Base-by-base conservation (phyloP, 2,888 invertebrate species). In the Gastracanthus pulcherrimus region DNA sequence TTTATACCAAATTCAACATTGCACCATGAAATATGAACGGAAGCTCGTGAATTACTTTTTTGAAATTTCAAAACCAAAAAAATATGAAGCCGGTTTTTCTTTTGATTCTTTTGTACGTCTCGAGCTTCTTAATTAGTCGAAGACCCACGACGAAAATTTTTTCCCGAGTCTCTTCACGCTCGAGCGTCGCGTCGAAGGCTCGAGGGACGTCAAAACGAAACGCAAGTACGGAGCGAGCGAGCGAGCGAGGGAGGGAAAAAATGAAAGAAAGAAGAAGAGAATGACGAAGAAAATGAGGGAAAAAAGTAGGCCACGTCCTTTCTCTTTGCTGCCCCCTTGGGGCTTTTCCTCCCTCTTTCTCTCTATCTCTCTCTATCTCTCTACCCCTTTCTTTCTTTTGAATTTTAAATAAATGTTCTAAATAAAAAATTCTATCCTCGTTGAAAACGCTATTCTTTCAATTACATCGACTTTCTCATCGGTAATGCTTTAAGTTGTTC, bases 221-320 rank as follows among this genome's bases (percentile, higher is more conserved):
- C 55, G 64, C 36, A 72, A 71, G 77, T 76, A 45, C 62, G 48
- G 9, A 13, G 13, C 34, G 11, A n/a, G n/a, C 13, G 23, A 51
- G 34, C 38, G 41, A 41, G 55, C 66, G 34, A 19, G 64, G 19
- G 60, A 34, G 26, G 31, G 62, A 48, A n/a, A 41, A 60, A 60
- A 16, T 41, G 69, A 76, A 69, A 69, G 69, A 29, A 69, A 26
- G 60, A 69, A 80, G 48, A 62, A 62, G 67, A 76, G 70, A 81
- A 81, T 77, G 76, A 60, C 60, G 76, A 36, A 55, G 72, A 48
- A 77, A 72, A 81, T 71, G 70, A 58, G 84, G 80, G 78, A 85
- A 84, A 81, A 84, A 87, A 87, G 84, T 86, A 84, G 86, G 84
- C 83, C 86, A 85, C 83, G 82, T 84, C 83, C 81, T 83, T 85